Evolutionary conservation across 2,888 invertebrate species (phyloP).

Genomic region (Orgyia antiqua): DNA sequence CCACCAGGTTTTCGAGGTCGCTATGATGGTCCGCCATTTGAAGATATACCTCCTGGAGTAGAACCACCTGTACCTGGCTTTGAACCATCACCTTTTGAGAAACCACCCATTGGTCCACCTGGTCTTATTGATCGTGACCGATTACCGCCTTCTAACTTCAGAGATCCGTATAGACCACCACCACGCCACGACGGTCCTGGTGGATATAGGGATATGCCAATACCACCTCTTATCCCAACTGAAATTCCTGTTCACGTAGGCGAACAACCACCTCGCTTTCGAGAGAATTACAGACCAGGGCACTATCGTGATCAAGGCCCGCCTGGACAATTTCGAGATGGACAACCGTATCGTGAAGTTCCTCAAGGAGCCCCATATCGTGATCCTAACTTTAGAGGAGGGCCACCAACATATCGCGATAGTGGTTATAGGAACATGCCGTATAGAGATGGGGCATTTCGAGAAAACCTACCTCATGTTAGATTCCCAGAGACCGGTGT

Average conservation of each 20-base stretch:
- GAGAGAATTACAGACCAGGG: slow-evolving; percentile 59
- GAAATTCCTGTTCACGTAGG: slow-evolving; percentile 67
- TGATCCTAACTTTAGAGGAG: slow-evolving; percentile 54
- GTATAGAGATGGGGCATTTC: slow-evolving; percentile 55
- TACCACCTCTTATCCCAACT: slow-evolving; percentile 38
- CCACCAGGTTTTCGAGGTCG: slow-evolving; percentile 61
- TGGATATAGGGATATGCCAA: slow-evolving; percentile 48
- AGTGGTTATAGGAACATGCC: slow-evolving; percentile 51
- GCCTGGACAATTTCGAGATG: slow-evolving; percentile 53
- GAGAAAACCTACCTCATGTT: slow-evolving; percentile 54
- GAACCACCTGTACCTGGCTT: slow-evolving; percentile 81
- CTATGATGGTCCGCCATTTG: slow-evolving; percentile 68
- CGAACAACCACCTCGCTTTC: slow-evolving; percentile 50
- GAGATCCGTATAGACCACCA: slow-evolving; percentile 57
- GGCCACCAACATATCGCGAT: slow-evolving; percentile 56
- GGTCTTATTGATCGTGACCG: slow-evolving; percentile 58
- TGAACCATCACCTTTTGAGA: slow-evolving; percentile 77
- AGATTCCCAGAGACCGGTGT: slow-evolving; percentile 52
- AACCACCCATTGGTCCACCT: slow-evolving; percentile 57
- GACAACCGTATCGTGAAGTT: slow-evolving; percentile 52
- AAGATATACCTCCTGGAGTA: slow-evolving; percentile 80
- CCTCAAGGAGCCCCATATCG: slow-evolving; percentile 45
- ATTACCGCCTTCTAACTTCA: slow-evolving; percentile 51
- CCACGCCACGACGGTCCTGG: slow-evolving; percentile 51
- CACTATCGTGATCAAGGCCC: slow-evolving; percentile 58